Percentiles rank a stretch among this genome's conserved stretches.
These are phyloP conservation scores for Cyanoramphus novaezelandiae DNA, from an alignment of 2,113 vertebrate genomes.

Conservation along the genomic window DNA sequence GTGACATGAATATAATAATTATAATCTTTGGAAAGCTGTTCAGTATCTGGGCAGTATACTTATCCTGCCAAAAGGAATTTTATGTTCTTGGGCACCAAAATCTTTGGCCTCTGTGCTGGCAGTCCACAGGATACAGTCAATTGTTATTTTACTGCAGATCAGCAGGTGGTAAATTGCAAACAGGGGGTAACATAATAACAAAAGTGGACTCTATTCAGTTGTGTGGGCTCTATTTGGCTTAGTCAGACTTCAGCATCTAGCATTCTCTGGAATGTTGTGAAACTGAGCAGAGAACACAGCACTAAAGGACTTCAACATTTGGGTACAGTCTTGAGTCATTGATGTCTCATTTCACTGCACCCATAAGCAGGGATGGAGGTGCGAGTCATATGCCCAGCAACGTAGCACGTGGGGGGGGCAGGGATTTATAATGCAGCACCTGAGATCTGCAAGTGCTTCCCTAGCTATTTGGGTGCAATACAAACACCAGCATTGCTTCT, in stretches of 20 bases:
- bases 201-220: not conserved
- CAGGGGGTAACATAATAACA: not conserved
- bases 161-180: constrained; percentile 6
- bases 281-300: not conserved
- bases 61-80: not conserved
- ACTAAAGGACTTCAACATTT: not conserved
- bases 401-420: not conserved
- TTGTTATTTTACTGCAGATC: not conserved
- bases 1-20: not conserved
- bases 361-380: not conserved
- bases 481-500: not conserved
- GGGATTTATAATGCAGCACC: not conserved
- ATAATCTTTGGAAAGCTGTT: not conserved
- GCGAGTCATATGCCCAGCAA: not conserved
- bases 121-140: not conserved
- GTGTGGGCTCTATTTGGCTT: not conserved
- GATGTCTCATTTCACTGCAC: not conserved
- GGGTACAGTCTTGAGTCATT: not conserved
- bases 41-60: not conserved
- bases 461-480: not conserved
- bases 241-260: not conserved
- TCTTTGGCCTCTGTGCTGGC: not conserved
- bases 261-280: not conserved
- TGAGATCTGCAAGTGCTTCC: not conserved
- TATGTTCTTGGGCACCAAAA: not conserved